Evolutionary conservation across 2,113 vertebrate genomes (phyloP), one percentile per base, ranked within the genome.

Genomic region (Scomber colias): DNA sequence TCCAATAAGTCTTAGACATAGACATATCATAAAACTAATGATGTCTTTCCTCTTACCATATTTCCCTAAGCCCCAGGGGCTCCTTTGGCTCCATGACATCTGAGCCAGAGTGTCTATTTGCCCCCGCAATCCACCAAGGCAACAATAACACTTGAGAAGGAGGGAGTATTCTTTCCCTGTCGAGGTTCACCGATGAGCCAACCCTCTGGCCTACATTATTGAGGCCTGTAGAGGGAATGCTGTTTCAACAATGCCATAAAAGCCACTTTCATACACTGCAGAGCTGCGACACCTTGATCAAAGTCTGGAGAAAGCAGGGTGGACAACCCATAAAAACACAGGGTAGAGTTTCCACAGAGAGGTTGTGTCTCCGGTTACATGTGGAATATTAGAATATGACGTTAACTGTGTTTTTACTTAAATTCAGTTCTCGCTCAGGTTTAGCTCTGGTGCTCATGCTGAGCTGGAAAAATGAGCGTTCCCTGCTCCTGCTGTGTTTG

Each of bases 201-300:
- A 63, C 40, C 63, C 80, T 88, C 69, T 84, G 16, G 65, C 35
- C 76, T n/a, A 74, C 77, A 74, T 88, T 66, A 65, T 21, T 67
- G 86, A 89, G 91, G 87, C 88, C 88, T 80, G 35, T 62, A 51
- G 49, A 51, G 65, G 79, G 81, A 53, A 70, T 24, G 31, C 49
- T 59, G 51, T 75, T 81, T 59, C 24, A 61, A 21, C 64, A 17
- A 80, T 40, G 21, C 56, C 53, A 27, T 57, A 68, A 86, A 40
- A 67, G 27, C 0, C 13, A 3, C 6, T 66, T 71, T 76, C 16
- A 40, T 31, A 14, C 31, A 57, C 31, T 24, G 8, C 71, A 64
- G 49, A 71, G 51, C 46, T 62, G 4, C 24, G 63, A 53, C 81
- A 81, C 48, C 75, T 78, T 67, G 19, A 88, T 81, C 68, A 86